Percentiles rank a stretch among this genome's conserved stretches.
Conservation (phyloP, 2,888 invertebrate genomes). For the Erynnis tages region DNA sequence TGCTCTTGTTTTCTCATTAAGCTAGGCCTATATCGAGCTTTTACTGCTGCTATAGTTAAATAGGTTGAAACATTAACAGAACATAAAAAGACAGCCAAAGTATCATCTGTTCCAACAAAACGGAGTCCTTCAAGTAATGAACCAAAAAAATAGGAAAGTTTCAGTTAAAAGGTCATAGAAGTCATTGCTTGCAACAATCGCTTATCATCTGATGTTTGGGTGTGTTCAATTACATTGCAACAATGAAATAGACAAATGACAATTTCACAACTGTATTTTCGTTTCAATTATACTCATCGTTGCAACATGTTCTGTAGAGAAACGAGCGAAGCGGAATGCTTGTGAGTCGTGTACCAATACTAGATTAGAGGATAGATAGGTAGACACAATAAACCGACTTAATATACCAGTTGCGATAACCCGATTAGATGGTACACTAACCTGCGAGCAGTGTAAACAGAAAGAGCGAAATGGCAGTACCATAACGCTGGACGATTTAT, state of each 20-base stretch:
- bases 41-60: no score
- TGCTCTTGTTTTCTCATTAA: no score
- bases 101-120: neutral
- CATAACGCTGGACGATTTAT: conserved; percentile 72
- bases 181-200: conserved; percentile 17
- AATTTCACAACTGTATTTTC: conserved; percentile 21
- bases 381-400: conserved; percentile 32
- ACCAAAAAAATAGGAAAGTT: conserved; percentile 15
- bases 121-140: conserved; percentile 14
- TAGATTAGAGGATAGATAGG: conserved; percentile 22
- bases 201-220: conserved; percentile 25
- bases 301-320: conserved; percentile 16
- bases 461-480: conserved; percentile 67
- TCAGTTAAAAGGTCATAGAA: conserved; percentile 17
- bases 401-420: conserved; percentile 35
- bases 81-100: no score
- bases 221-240: conserved; percentile 23
- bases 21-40: no score
- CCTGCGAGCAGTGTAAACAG: conserved; percentile 63
- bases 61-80: no score
- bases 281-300: conserved; percentile 21
- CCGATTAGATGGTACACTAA: conserved; percentile 67
- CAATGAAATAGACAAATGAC: conserved; percentile 23
- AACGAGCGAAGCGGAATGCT: conserved; percentile 11
- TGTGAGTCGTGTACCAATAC: conserved; percentile 9